Evolutionary conservation across 92 coral and sea anemone species (phyloP).

Genomic region (Chrysogorgia sp.): DNA sequence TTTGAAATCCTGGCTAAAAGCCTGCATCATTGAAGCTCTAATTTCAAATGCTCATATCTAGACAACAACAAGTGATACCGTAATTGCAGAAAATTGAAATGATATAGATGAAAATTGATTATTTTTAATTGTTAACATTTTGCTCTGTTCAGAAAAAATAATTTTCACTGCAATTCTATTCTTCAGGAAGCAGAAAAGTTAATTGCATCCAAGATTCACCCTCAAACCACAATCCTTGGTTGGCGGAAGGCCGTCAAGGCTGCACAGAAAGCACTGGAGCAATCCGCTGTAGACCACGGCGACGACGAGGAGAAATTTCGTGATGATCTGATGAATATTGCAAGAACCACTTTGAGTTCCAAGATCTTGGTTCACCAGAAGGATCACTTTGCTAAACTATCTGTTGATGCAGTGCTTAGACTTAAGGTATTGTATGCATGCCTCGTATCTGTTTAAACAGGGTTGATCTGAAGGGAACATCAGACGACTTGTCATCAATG

Average conservation of each 20-base stretch:
- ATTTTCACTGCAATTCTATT: no score
- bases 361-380: conserved; percentile 93
- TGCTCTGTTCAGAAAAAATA: neutral
- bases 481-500: no score
- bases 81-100: no score
- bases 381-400: conserved; percentile 93
- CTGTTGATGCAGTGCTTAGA: conserved; percentile 95
- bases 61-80: no score
- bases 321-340: conserved; percentile 96
- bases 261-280: conserved; percentile 82
- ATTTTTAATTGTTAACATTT: neutral
- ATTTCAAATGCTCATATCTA: no score
- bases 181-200: conserved; percentile 95
- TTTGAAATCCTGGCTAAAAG: no score
- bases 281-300: conserved; percentile 89
- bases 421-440: conserved; percentile 60
- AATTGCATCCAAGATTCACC: conserved; percentile 83
- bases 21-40: no score
- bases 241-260: conserved; percentile 93
- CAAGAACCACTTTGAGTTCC: conserved; percentile 95
- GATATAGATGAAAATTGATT: no score
- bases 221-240: conserved; percentile 92
- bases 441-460: neutral
- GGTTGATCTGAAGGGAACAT: no score
- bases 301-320: conserved; percentile 73